Evolutionary conservation across 2,113 vertebrate genomes (phyloP), one percentile per base, ranked within the genome.

Genomic region (Otis tarda): DNA sequence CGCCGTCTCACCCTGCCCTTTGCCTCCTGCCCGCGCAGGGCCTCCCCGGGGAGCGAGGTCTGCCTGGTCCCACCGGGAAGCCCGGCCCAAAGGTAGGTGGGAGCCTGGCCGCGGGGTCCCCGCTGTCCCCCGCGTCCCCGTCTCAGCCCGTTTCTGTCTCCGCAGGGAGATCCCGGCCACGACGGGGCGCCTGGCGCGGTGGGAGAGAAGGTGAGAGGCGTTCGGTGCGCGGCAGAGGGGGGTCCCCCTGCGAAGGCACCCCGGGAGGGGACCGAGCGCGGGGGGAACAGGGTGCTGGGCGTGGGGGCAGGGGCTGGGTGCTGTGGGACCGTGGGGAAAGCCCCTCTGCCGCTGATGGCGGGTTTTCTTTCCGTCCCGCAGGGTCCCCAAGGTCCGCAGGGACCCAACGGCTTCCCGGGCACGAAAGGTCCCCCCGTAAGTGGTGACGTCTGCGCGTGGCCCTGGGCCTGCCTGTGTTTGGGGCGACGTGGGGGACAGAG

Each of bases 381-480:
- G 99, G 99, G 99, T 37, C 98, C 98, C 30, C 97, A 96, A 87
- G 99, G 99, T 91, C 98, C 98, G 12, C 98, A 98, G 87, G 99
- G 99, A 25, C 97, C 98, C 55, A 95, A 97, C 3, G 99, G 99
- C 50, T 99, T 99, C 93, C 87, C 98, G 4, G 99, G 99, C 92
- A 95, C 97, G 2, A 99, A 97, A 95, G 99, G 99, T 4, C 99
- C 99, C 39, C 98, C 98, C 14, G 99, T 99, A 97, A 99, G 99
- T 97, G 35, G 11, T 24, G 75, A 69, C 5, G 25, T 21, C 39
- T 16, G 16, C 3, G 2, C 2, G 1, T 13, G 31, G 31, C 27
- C 47, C 47, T 30, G 41, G 41, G 12, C 41, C 41, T 41, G 41
- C 41, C 41, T 41, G 41, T 14, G 41, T 41, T 55, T 30, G 52